A percentile compares a stretch with the other conserved stretches of the same genome.
Evolutionary conservation across 2,888 invertebrate genomes (phyloP).

Genomic region (Sinopyrophorus schimmeli): DNA sequence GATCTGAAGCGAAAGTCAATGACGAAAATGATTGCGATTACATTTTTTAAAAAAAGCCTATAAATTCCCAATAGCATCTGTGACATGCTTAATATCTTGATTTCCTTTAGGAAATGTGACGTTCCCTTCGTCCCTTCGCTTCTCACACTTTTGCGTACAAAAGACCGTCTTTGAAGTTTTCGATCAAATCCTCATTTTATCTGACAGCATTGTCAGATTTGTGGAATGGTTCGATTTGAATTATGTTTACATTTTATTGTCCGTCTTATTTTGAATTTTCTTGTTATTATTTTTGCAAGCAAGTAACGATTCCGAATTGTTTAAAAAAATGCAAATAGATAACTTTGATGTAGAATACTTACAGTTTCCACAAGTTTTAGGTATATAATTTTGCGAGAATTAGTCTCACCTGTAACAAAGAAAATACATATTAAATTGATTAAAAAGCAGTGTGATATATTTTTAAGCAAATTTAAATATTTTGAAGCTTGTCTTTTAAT

Average conservation of each 20-base stretch:
- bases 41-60: constrained; percentile 40
- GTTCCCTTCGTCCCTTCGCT: constrained; percentile 10
- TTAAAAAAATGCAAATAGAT: too few species aligned
- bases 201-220: constrained; percentile 19
- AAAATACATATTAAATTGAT: too few species aligned
- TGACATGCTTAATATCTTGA: constrained; percentile 41
- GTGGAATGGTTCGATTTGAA: constrained; percentile 22
- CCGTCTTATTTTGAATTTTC: too few species aligned
- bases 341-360: too few species aligned
- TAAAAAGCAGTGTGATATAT: too few species aligned
- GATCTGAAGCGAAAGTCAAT: constrained; percentile 7
- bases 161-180: constrained; percentile 17
- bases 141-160: constrained; percentile 11
- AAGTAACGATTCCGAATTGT: too few species aligned
- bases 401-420: too few species aligned
- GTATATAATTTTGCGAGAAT: too few species aligned
- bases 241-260: constrained; percentile 26
- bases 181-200: constrained; percentile 28
- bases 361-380: too few species aligned
- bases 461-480: too few species aligned
- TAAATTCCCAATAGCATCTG: constrained; percentile 44
- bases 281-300: too few species aligned
- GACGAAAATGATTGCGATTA: constrained; percentile 29
- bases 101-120: constrained; percentile 36
- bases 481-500: too few species aligned